phyloP scores from a whole-genome alignment of 2,113 vertebrate genomes.

The Myiopsitta monachus region DNA sequence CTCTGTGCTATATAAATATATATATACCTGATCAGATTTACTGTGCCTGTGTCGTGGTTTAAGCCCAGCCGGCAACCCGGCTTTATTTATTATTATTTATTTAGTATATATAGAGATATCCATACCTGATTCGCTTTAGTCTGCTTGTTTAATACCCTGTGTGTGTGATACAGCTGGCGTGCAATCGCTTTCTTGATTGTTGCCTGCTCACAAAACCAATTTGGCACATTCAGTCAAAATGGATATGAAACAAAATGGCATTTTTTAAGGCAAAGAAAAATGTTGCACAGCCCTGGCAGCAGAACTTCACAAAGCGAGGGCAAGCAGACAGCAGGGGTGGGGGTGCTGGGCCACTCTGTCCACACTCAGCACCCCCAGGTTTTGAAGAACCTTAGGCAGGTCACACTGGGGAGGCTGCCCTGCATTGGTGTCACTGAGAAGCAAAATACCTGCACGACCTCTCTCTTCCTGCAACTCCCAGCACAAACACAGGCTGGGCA shows the following conservation, averaged over 20 bases:
- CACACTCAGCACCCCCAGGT: neutral
- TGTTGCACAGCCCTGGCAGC: neutral
- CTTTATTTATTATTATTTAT: no score
- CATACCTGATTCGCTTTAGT: neutral
- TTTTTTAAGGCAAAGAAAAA: neutral
- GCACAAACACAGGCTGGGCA: neutral
- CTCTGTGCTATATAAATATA: neutral
- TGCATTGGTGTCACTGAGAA: neutral
- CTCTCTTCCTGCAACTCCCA: neutral
- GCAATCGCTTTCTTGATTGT: fast-evolving
- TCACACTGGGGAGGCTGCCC: neutral
- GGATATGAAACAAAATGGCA: neutral
- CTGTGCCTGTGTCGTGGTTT: neutral
- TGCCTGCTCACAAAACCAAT: neutral
- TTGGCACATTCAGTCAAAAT: neutral
- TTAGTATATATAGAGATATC: neutral
- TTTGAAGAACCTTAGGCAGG: neutral
- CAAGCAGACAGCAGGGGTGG: neutral
- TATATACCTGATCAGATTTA: neutral
- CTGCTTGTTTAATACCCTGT: neutral
- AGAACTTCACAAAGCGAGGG: neutral
- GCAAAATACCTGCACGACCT: neutral
- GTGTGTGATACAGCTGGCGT: neutral
- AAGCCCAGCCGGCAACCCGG: no score
- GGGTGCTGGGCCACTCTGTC: neutral